These are phyloP conservation scores for Trissonchulus latispiculum DNA, from an alignment of 2,888 invertebrate genomes.

Conservation along the genomic window DNA sequence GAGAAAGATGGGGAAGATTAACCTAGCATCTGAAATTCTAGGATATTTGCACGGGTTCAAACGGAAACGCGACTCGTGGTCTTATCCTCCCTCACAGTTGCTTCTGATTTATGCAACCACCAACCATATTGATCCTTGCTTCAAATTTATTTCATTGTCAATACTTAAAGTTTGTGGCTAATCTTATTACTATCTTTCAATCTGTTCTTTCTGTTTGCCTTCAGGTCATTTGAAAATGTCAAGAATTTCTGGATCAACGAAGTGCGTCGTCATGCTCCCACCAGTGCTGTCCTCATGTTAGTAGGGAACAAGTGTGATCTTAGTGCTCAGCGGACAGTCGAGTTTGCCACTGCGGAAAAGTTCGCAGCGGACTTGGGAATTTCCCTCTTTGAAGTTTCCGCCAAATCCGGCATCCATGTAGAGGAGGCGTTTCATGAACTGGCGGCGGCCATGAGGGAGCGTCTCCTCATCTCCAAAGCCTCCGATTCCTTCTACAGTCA, in stretches of 20 bases:
- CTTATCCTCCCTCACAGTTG: too few relatives aligned
- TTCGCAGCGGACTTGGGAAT: slow-evolving; percentile 40
- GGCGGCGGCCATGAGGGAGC: slow-evolving; percentile 41
- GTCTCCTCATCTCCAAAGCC: slow-evolving; percentile 26
- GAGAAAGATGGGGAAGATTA: too few relatives aligned
- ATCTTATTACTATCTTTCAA: too few relatives aligned
- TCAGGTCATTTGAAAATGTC: slow-evolving; percentile 35
- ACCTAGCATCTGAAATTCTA: too few relatives aligned
- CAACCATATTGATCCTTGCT: too few relatives aligned
- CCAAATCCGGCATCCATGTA: slow-evolving; percentile 43
- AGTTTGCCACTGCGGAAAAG: slow-evolving; percentile 21
- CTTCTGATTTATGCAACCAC: too few relatives aligned
- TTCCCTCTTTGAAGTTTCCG: slow-evolving; percentile 43
- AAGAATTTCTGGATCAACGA: slow-evolving; percentile 43
- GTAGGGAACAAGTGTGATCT: slow-evolving; percentile 41
- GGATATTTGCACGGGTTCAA: too few relatives aligned
- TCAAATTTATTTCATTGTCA: too few relatives aligned
- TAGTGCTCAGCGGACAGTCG: slow-evolving; percentile 2
- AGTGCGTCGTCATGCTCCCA: slow-evolving; percentile 40
- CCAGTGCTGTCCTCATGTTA: slow-evolving; percentile 42
- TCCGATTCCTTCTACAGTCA: slow-evolving; percentile 22
- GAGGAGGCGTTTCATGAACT: slow-evolving; percentile 41
- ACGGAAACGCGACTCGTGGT: too few relatives aligned
- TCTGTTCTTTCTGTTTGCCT: not conserved
- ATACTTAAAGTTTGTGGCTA: too few relatives aligned